Evolutionary conservation across 1,140 invertebrate genomes (phyloP), one percentile per base, ranked within the genome.

Genomic region (Druon quercuslanigerum): DNA sequence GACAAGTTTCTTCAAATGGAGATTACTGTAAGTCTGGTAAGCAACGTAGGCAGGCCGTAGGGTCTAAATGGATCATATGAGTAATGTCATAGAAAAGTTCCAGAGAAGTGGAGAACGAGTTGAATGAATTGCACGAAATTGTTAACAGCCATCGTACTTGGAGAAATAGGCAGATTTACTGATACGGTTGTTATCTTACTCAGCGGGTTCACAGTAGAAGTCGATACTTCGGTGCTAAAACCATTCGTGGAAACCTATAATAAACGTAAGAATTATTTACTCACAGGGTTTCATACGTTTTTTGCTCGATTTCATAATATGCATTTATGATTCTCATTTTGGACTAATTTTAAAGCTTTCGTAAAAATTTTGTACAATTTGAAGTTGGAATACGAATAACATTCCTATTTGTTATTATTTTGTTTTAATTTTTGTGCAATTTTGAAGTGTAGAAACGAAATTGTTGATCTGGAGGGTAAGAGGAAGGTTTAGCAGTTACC

Each of bases 401-500:
- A 46, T 46, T 46, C 40, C 5, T 46, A 46, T 46, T n/a, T 46
- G 0, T 46, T 46, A 25, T 25, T 25, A 25, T 25, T 46, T 46
- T 46, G 12, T 20, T 66, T 40, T 66, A 33, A 66, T 46, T 73
- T 57, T 33, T 33, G 57, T 72, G 75, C 73, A 52, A 78, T 73
- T 52, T 79, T 74, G 75, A 78, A 78, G 73, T 51, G 74, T 77
- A 14, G 60, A 79, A 77, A 54, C 71, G 79, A 73, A 83, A 78
- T 79, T 78, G 78, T 78, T 72, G 77, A 75, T 79, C 72, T 78
- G 75, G 75, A 84, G 77, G 71, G 78, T 79, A 71, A 72, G 80
- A 72, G 79, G 81, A 76, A n/a, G 78, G 78, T 78, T 71, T 77
- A 79, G 80, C 80, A 79, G 86, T 83, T 83, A 81, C n/a, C n/a